Evolutionary conservation across 2,113 vertebrate species (phyloP).

Genomic region (Gavia stellata): DNA sequence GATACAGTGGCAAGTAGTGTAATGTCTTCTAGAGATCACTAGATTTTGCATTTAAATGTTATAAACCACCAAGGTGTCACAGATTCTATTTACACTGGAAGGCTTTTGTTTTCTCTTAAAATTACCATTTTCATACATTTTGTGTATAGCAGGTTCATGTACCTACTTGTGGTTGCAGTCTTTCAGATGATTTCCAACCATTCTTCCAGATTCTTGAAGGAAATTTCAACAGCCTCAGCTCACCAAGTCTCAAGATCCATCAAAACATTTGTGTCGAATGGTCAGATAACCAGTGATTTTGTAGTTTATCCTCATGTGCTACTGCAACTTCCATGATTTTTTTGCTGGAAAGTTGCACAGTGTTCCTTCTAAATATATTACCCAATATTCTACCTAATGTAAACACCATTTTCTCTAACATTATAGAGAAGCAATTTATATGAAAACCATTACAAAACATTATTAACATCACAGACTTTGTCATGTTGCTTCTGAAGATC

Average conservation of each 20-base stretch:
- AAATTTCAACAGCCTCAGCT: conserved; percentile 73
- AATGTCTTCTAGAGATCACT: background rate
- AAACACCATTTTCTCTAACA: background rate
- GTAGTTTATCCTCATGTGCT: conserved; percentile 72
- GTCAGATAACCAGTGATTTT: conserved; percentile 79
- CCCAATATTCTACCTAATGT: conserved; percentile 67
- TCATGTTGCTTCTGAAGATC: background rate
- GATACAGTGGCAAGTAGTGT: background rate
- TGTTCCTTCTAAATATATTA: conserved; percentile 65
- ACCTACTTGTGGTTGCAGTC: conserved; percentile 68
- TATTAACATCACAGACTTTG: background rate
- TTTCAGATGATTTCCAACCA: conserved; percentile 74
- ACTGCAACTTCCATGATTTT: conserved; percentile 70
- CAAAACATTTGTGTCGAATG: conserved; percentile 73
- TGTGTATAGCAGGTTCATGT: background rate
- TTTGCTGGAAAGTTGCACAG: conserved; percentile 67
- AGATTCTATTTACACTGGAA: background rate
- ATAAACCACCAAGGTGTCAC: background rate
- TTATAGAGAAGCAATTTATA: background rate
- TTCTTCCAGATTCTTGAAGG: conserved; percentile 74
- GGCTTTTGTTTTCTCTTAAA: background rate
- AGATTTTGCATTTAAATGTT: background rate
- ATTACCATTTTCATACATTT: background rate
- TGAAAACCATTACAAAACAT: background rate
- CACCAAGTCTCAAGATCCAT: conserved; percentile 76